These are phyloP conservation scores for Parelbella ahira DNA, from an alignment of 2,888 invertebrate genomes.

Conservation along the genomic window DNA sequence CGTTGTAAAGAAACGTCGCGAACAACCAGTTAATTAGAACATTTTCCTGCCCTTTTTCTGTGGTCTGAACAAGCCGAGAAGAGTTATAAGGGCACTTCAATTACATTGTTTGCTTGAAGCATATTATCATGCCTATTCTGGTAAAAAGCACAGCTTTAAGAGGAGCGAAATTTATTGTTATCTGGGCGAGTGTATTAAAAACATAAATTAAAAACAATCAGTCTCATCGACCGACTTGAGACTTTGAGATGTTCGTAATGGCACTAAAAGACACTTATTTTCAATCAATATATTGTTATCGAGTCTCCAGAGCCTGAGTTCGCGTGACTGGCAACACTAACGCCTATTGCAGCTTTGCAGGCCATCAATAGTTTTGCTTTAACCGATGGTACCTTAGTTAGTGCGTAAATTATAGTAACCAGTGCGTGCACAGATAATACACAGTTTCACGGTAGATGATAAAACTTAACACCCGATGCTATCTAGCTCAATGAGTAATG, in stretches of 20 bases:
- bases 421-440: background rate
- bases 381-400: constrained; percentile 14
- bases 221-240: constrained; percentile 1
- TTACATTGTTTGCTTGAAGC: constrained; percentile 6
- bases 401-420: constrained; percentile 6
- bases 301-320: constrained; percentile 33
- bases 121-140: too few relatives aligned
- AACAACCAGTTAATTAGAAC: too few relatives aligned
- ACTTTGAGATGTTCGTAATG: constrained; percentile 15
- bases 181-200: constrained; percentile 1
- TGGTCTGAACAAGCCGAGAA: background rate
- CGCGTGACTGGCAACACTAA: constrained; percentile 57
- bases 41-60: background rate
- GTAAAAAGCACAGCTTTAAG: too few relatives aligned
- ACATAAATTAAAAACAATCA: constrained; percentile 14
- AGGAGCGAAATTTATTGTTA: background rate
- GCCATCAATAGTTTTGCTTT: constrained; percentile 18
- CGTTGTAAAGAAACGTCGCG: too few relatives aligned
- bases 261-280: constrained; percentile 34
- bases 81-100: background rate
- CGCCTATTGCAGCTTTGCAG: constrained; percentile 25
- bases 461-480: background rate
- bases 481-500: background rate
- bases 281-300: constrained; percentile 52
- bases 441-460: background rate